Evolutionary conservation across 2,113 vertebrate genomes (phyloP).

Genomic region (Sylvia atricapilla): DNA sequence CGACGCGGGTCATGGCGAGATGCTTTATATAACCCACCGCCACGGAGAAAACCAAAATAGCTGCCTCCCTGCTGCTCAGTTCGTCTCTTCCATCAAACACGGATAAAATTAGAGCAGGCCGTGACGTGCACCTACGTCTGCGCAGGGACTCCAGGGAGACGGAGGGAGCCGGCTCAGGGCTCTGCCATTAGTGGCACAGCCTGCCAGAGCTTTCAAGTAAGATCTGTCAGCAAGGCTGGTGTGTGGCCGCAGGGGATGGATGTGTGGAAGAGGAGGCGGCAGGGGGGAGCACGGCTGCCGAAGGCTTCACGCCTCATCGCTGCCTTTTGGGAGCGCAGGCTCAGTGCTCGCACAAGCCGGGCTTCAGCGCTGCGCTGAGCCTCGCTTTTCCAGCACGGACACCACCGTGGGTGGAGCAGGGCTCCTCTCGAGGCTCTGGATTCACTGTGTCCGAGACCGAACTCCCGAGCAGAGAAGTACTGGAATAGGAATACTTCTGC

Average conservation of each 20-base stretch:
- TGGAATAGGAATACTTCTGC: background rate
- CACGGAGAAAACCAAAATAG: slow-evolving; percentile 85
- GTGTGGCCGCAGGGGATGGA: background rate
- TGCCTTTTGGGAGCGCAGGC: background rate
- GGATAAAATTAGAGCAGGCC: slow-evolving; percentile 94
- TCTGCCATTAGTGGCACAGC: slow-evolving; percentile 62
- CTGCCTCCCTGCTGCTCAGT: slow-evolving; percentile 88
- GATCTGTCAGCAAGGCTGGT: slow-evolving; percentile 53
- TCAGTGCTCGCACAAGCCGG: background rate
- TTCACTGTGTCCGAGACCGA: background rate
- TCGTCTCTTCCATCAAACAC: slow-evolving; percentile 90
- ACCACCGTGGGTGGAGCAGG: background rate
- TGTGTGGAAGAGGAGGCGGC: background rate
- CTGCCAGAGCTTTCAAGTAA: slow-evolving; percentile 70
- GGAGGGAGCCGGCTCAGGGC: slow-evolving; percentile 58
- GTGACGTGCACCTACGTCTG: slow-evolving; percentile 92
- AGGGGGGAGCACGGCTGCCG: background rate
- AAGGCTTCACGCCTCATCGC: background rate
- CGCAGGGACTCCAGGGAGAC: slow-evolving; percentile 86
- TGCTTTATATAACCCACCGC: slow-evolving; percentile 83
- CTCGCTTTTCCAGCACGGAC: background rate
- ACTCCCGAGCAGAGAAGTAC: background rate
- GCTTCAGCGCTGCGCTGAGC: background rate
- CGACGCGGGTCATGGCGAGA: slow-evolving; percentile 70
- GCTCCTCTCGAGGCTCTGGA: background rate